Evolutionary conservation across 1,140 invertebrate species (phyloP), one percentile per base, ranked within the genome.

Genomic region (Cepaea nemoralis): DNA sequence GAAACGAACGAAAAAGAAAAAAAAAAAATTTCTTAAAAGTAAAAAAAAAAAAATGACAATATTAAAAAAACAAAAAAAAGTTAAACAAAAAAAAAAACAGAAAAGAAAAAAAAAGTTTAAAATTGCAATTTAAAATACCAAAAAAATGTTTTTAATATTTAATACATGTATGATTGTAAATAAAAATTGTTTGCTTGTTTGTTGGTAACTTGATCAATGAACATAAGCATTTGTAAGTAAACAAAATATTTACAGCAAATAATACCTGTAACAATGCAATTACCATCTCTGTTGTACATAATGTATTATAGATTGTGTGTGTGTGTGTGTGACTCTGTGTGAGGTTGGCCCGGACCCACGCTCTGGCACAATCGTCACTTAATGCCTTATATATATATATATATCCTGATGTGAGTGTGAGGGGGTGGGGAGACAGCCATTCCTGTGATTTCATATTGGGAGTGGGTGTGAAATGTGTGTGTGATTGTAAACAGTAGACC

Each of bases 261-360:
- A 55, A 55, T n/a, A 55, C n/a, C 50, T 31, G 10, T 63, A 63
- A 31, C 59, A 63, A 63, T 63, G 59, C 59, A 63, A 63, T 31
- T 63, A 63, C 27, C 27, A 63, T 31, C n/a, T 2, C 33, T 10
- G 33, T 10, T 63, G 59, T 63, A 63, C n/a, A 63, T 63, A 48
- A 63, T 63, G 59, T 63, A 63, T 63, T 63, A 63, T 63, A 63
- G n/a, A 5, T 63, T 63, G n/a, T 31, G 59, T 63, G 59, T 31
- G 22, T 27, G 19, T 55, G 50, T 22, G 6, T n/a, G 19, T 19
- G 16, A 55, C 5, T 19, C 50, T 12, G n/a, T 5, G 22, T 59
- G 12, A n/a, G 14, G 12, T 22, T 59, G 55, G 5, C 45, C 8
- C 45, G 19, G 8, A 48, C 22, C 5, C 8, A 31, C 1, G 27